Percentiles rank a stretch among this genome's conserved stretches.
These are phyloP conservation scores for Ormyrus thymus DNA, from an alignment of 2,888 invertebrate species.

Conservation along the genomic window DNA sequence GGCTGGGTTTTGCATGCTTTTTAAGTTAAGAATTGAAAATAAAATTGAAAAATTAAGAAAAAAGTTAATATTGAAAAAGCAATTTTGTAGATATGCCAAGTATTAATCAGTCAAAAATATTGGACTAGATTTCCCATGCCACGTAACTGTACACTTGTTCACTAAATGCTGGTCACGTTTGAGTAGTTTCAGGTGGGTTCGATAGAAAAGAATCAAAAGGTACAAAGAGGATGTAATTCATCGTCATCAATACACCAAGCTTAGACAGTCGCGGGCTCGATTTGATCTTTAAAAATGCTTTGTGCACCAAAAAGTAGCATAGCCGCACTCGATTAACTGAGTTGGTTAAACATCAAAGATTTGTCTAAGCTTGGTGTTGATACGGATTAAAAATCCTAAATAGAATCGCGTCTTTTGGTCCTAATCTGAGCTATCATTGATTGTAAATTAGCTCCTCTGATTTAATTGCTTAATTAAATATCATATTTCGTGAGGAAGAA, in stretches of 20 bases:
- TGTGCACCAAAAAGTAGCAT: slow-evolving; percentile 42
- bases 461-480: slow-evolving; percentile 68
- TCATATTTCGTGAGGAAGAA: slow-evolving; percentile 63
- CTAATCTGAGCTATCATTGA: slow-evolving; percentile 64
- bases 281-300: slow-evolving; percentile 37
- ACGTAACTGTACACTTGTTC: slow-evolving; percentile 61
- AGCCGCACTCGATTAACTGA: slow-evolving; percentile 27
- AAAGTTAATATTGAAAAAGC: slow-evolving; percentile 46
- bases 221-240: slow-evolving; percentile 60
- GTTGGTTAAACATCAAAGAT: neutral
- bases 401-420: slow-evolving; percentile 63
- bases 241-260: slow-evolving; percentile 43
- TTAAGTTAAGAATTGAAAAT: neutral
- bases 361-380: slow-evolving; percentile 51
- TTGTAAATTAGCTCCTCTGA: slow-evolving; percentile 66
- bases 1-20: neutral
- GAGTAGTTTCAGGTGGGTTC: slow-evolving; percentile 63
- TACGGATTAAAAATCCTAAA: slow-evolving; percentile 56
- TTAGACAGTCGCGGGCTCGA: slow-evolving; percentile 29
- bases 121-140: slow-evolving; percentile 66
- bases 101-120: slow-evolving; percentile 63
- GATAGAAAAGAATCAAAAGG: slow-evolving; percentile 62
- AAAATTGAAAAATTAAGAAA: slow-evolving; percentile 34
- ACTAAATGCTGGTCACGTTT: slow-evolving; percentile 63
- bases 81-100: slow-evolving; percentile 15